Conservation (phyloP, 2,888 invertebrate species). For the Philaethria dido region DNA sequence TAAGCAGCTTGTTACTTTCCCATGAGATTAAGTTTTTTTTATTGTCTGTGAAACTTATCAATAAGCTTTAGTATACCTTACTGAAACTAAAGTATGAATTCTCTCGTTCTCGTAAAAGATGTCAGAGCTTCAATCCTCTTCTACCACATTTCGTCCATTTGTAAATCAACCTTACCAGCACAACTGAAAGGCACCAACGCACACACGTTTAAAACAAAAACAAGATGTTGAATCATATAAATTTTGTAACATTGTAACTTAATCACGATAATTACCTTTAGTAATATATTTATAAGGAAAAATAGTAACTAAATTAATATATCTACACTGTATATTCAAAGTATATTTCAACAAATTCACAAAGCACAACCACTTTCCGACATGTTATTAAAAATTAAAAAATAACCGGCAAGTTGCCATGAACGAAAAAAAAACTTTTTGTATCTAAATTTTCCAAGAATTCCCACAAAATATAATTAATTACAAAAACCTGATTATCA, state of each 20-base stretch:
- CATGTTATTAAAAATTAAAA: constrained; percentile 59
- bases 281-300: constrained; percentile 27
- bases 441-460: too few relatives aligned
- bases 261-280: constrained; percentile 32
- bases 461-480: too few relatives aligned
- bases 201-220: constrained; percentile 56
- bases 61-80: constrained; percentile 55
- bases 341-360: constrained; percentile 55
- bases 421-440: constrained; percentile 6
- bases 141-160: constrained; percentile 73
- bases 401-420: constrained; percentile 54
- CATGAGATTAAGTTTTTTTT: constrained; percentile 41
- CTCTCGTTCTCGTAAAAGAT: constrained; percentile 49
- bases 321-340: constrained; percentile 48
- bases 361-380: constrained; percentile 70
- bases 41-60: constrained; percentile 27
- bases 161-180: constrained; percentile 73
- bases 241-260: neutral
- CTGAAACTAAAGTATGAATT: constrained; percentile 49
- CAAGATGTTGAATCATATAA: constrained; percentile 35
- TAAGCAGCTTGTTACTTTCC: constrained; percentile 67
- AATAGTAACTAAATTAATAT: constrained; percentile 27
- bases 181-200: constrained; percentile 68
- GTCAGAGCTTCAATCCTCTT: constrained; percentile 58
- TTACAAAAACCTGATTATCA: too few relatives aligned